phyloP scores from a whole-genome alignment of 2,888 invertebrate genomes.

The Noctua fimbriata region DNA sequence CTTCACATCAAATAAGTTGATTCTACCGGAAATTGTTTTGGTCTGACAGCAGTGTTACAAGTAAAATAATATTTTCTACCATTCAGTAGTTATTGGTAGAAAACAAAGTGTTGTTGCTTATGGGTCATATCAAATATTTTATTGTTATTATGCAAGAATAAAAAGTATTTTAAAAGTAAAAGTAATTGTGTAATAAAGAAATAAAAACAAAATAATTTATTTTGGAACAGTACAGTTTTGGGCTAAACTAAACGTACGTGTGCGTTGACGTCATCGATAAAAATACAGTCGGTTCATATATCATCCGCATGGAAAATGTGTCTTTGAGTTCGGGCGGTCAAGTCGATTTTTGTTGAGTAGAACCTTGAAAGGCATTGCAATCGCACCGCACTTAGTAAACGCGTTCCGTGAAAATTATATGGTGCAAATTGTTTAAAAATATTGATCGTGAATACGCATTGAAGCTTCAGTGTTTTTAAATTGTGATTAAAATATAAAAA shows the following conservation, averaged over 20 bases:
- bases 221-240: background rate
- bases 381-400: conserved; percentile 73
- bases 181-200: background rate
- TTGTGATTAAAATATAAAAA: conserved; percentile 65
- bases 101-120: background rate
- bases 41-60: conserved; percentile 24
- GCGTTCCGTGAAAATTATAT: conserved; percentile 67
- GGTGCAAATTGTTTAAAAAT: conserved; percentile 66
- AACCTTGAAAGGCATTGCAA: conserved; percentile 76
- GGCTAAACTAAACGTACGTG: conserved; percentile 80
- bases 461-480: conserved; percentile 59
- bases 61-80: conserved; percentile 24
- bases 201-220: background rate
- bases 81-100: conserved; percentile 4
- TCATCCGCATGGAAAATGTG: conserved; percentile 69
- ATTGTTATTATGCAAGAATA: too few relatives aligned
- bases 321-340: conserved; percentile 65
- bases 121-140: background rate
- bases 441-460: conserved; percentile 59
- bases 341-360: conserved; percentile 71
- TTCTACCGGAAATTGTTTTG: conserved; percentile 20
- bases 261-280: conserved; percentile 83
- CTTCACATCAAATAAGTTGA: too few relatives aligned
- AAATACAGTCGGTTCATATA: conserved; percentile 80
- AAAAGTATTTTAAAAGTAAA: background rate